Evolutionary conservation across 2,888 invertebrate genomes (phyloP).

Genomic region (Hirtodrosophila duncani): DNA sequence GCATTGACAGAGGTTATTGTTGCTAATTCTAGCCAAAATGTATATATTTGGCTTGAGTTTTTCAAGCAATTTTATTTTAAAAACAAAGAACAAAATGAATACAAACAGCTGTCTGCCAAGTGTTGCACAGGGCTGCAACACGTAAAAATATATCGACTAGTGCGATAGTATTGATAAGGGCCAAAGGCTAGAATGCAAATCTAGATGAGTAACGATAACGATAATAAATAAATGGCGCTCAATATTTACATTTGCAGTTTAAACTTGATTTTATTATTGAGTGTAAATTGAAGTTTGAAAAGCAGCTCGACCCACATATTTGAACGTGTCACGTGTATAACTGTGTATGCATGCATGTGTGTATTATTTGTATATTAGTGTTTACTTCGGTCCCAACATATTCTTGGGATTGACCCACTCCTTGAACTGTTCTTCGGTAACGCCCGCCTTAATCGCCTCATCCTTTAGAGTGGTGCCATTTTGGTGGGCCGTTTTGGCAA

Average conservation of each 20-base stretch:
- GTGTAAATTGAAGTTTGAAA: no score
- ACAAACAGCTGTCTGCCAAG: slow-evolving; percentile 44
- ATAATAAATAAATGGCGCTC: no score
- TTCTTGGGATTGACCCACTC: slow-evolving; percentile 94
- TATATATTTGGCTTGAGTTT: not conserved
- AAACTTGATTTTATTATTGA: no score
- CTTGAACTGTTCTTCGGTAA: slow-evolving; percentile 92
- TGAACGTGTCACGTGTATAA: no score
- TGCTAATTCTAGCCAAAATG: not conserved
- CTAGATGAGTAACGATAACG: no score
- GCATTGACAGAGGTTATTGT: not conserved
- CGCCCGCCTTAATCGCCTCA: slow-evolving; percentile 89
- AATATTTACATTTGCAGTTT: no score
- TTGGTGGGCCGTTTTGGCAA: slow-evolving; percentile 97
- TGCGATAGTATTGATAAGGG: no score
- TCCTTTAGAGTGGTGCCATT: slow-evolving; percentile 92
- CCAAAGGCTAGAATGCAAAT: no score
- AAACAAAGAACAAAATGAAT: slow-evolving; percentile 37
- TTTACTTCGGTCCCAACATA: slow-evolving; percentile 91
- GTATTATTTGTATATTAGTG: no score
- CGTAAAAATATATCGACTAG: not conserved
- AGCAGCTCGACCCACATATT: no score
- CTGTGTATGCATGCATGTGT: no score
- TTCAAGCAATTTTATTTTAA: slow-evolving; percentile 28
- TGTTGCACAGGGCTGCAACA: slow-evolving; percentile 16